A percentile compares a stretch with the other conserved stretches of the same genome.
Evolutionary conservation across 64 coral and sea anemone species (phyloP).

Genomic region (Orbicella faveolata): DNA sequence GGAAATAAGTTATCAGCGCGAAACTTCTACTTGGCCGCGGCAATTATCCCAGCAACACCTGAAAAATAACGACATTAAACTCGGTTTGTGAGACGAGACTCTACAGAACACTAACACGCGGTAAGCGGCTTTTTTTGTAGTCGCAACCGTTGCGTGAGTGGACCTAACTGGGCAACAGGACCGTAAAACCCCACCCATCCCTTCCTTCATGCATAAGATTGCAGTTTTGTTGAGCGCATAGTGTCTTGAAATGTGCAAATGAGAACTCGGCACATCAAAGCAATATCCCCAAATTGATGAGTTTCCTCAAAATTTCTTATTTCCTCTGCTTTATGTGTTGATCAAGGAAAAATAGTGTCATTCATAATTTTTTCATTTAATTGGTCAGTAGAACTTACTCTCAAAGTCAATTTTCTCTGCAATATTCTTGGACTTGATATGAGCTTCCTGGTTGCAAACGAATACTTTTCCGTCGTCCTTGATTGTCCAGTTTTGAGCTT

Average conservation of each 20-base stretch:
- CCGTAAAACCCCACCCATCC: not conserved
- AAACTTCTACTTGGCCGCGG: slow-evolving; percentile 62
- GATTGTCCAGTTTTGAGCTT: slow-evolving; percentile 58
- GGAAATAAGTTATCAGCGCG: not conserved
- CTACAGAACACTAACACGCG: not conserved
- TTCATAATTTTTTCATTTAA: not conserved
- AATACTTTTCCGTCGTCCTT: slow-evolving; percentile 73
- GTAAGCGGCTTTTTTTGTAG: not conserved
- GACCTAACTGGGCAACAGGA: not conserved
- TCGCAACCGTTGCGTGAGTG: not conserved
- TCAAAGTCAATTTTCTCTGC: slow-evolving; percentile 90
- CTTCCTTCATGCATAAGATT: not conserved
- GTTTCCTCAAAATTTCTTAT: no score
- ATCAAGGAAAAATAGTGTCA: no score
- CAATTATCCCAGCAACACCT: slow-evolving; percentile 90
- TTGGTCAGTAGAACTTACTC: slow-evolving; percentile 53
- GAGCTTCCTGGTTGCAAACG: slow-evolving; percentile 78
- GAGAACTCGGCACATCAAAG: not conserved
- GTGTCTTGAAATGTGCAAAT: not conserved
- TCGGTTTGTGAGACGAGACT: not conserved
- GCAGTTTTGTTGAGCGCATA: not conserved
- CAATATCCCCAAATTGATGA: not conserved
- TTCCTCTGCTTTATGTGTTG: no score
- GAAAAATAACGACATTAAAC: slow-evolving; percentile 17
- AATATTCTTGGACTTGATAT: slow-evolving; percentile 87